Base-by-base conservation (phyloP, 2,113 vertebrate species). In the Ivindomyrus marchei region DNA sequence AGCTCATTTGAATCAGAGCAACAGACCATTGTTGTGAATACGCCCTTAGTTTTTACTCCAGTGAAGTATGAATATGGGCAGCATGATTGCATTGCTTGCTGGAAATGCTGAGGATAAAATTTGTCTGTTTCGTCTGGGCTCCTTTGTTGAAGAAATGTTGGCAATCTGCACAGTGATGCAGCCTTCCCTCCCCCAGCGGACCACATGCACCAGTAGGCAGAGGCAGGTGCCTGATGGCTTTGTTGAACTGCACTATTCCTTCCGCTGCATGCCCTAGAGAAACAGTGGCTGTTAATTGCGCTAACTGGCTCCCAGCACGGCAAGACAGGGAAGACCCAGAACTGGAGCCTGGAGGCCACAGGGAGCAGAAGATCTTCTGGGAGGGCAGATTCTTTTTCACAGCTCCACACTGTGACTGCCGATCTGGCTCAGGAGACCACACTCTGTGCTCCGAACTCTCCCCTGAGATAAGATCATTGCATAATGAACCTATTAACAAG, bases 401-500 rank as follows among this genome's bases (percentile, higher is more conserved):
- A 42, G 15, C 13, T 4, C 74, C 15, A 53, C 46, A 49, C 88
- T 46, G 6, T 87, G n/a, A 13, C 50, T 53, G 49, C 85, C 19
- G 31, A 27, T 27, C 24, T 13, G 47, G 3, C 85, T 10, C 85
- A 4, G 49, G 49, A 31, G 85, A 42, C 85, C 27, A 0, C 50
- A 36, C 49, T 52, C 11, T 42, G 24, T 15, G 5, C 27, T n/a
- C 31, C 50, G 31, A 50, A 9, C 24, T 36, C 49, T 87, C 85
- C 36, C 50, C n/a, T 42, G n/a, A 21, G 13, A 19, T 56, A 36
- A 19, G 50, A 31, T 87, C 85, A 53, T 53, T 53, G 85, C 85
- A 53, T 87, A 87, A 87, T 87, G 85, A 87, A 87, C 85, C 50
- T 87, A 36, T 87, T 87, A 53, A 36, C n/a, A 36, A 2, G 47